A percentile compares a stretch with the other conserved stretches of the same genome.
Conservation (phyloP, 2,113 vertebrate genomes). For the Apus apus region DNA sequence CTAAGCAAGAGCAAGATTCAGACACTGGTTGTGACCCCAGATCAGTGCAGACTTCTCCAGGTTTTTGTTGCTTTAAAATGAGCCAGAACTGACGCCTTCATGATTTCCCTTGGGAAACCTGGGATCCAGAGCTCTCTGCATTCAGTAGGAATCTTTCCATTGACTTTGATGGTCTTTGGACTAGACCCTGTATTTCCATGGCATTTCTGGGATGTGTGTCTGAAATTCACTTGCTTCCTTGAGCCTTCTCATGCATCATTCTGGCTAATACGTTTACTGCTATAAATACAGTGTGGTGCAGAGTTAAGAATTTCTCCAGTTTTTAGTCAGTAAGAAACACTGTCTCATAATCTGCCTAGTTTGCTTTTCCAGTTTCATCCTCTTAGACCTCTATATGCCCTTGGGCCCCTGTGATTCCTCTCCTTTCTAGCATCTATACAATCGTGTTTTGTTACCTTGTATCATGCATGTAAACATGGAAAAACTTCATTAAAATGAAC, state of each 20-base stretch:
- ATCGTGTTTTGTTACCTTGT: not conserved
- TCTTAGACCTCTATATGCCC: not conserved
- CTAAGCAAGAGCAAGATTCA: not conserved
- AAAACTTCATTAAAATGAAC: slow-evolving; percentile 20
- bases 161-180: slow-evolving; percentile 59
- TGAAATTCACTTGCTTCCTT: slow-evolving; percentile 28
- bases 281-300: not conserved
- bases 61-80: not conserved
- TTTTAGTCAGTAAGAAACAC: not conserved
- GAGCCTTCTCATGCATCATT: not conserved
- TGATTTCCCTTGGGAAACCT: not conserved
- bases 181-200: slow-evolving; percentile 5
- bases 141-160: slow-evolving; percentile 43
- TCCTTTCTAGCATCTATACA: not conserved
- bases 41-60: not conserved
- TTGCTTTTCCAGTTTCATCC: not conserved
- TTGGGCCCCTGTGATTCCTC: not conserved
- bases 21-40: not conserved
- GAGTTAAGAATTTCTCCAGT: not conserved
- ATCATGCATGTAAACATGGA: not conserved
- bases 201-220: not conserved
- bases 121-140: slow-evolving; percentile 23
- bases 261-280: not conserved
- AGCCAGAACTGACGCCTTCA: slow-evolving; percentile 24
- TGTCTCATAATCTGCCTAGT: not conserved